phyloP scores from a whole-genome alignment of 2,113 vertebrate genomes.

The Archocentrus centrarchus region DNA sequence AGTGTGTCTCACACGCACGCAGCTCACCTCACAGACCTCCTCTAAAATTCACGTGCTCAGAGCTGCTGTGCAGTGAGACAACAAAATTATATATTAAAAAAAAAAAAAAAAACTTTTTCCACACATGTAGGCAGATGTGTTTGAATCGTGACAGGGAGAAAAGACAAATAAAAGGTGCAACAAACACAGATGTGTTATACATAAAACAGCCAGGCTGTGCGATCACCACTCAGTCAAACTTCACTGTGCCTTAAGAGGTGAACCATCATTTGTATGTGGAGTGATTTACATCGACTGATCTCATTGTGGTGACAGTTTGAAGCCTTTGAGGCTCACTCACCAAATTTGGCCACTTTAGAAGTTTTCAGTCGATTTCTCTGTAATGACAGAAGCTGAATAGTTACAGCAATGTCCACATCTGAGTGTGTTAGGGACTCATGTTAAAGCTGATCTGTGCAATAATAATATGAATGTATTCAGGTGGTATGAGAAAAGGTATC shows the following conservation, averaged over 20 bases:
- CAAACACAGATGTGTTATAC: neutral
- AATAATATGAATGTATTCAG: neutral
- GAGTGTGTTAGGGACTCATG: neutral
- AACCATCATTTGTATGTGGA: neutral
- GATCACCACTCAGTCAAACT: neutral
- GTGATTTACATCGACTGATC: neutral
- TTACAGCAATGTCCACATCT: neutral
- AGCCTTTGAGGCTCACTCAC: neutral
- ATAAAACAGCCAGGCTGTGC: slow-evolving; percentile 1
- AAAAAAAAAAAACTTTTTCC: neutral
- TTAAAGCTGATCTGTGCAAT: neutral
- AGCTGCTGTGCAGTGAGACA: slow-evolving; percentile 37
- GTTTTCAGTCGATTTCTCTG: neutral
- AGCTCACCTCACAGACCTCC: slow-evolving; percentile 77
- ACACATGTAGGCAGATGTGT: slow-evolving; percentile 38
- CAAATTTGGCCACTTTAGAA: neutral
- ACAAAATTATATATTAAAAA: slow-evolving; percentile 16
- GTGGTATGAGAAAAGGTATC: neutral
- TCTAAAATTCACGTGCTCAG: slow-evolving; percentile 30
- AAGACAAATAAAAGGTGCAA: slow-evolving; percentile 55
- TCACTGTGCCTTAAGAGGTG: neutral
- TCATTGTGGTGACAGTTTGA: neutral
- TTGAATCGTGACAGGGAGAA: slow-evolving; percentile 31
- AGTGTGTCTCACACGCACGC: slow-evolving; percentile 64
- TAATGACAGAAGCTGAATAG: neutral